Base-by-base conservation (phyloP, 2,113 vertebrate species). In the Pseudorectes ferrugineus region DNA sequence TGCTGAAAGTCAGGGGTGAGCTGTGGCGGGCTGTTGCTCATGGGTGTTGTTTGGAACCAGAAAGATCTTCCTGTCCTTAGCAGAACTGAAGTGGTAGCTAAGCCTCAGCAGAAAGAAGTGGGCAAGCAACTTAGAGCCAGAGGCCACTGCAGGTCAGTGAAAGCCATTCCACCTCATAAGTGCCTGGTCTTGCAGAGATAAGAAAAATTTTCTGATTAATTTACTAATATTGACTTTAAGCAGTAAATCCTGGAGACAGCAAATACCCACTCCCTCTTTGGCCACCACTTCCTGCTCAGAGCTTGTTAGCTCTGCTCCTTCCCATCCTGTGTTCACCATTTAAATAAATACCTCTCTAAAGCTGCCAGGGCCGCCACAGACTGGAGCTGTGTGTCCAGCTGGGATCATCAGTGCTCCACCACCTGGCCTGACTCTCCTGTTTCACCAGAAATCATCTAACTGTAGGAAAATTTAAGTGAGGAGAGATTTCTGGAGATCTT, bases 201-300 rank as follows among this genome's bases (percentile, higher is more conserved):
- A 83, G 49, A 48, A 65, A 62, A 51, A 72, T 15, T 65, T 76
- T 5, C 58, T 52, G 16, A 29, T 57, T 57, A 36, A 61, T 91
- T 65, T 65, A 86, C 63, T 49, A 79, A 85, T 91, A 93, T 58
- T 96, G 91, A 93, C 89, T 79, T 57, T 35, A 88, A 52, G 54
- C 51, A 92, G 59, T 42, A 91, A 88, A 85, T 92, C 71, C 71
- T 61, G 48, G 62, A 79, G 38, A 88, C 49, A 29, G 67, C 71
- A 93, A 93, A 93, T 55, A 93, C 52, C 13, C 66, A 61, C 58
- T 90, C 78, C 86, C 36, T 88, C 22, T 67, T 29, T 51, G 51
- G 55, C 36, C 8, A 63, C 52, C 5, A 10, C 46, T 82, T 92
- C 88, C 83, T 85, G 49, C 36, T 75, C 66, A 57, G 14, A 38